Conservation (phyloP, 2,888 invertebrate species). For the Luperina nickerlii region DNA sequence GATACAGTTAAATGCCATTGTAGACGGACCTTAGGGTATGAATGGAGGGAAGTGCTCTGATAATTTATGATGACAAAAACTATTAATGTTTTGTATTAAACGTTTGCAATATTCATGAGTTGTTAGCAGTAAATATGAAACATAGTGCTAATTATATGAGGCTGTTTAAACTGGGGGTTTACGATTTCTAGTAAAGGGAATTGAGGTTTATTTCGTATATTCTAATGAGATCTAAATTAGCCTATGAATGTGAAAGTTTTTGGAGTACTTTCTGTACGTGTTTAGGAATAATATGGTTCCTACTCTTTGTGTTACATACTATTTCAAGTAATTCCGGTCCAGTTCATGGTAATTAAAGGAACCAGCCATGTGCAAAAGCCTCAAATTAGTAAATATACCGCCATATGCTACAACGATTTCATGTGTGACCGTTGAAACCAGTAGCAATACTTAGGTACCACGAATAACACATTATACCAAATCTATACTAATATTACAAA, state of each 20-base stretch:
- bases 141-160: slow-evolving; percentile 35
- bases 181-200: slow-evolving; percentile 19
- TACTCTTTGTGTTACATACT: background rate
- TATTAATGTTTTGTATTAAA: slow-evolving; percentile 47
- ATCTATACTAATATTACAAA: no score
- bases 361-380: background rate
- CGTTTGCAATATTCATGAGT: slow-evolving; percentile 35
- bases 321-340: background rate
- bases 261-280: slow-evolving; percentile 5
- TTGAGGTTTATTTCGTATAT: slow-evolving; percentile 22
- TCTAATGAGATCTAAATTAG: slow-evolving; percentile 30
- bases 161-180: slow-evolving; percentile 22
- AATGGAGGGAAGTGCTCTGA: slow-evolving; percentile 70
- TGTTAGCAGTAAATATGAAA: slow-evolving; percentile 40
- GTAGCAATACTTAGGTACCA: no score
- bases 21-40: slow-evolving; percentile 74
- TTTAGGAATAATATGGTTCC: background rate
- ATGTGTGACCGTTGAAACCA: background rate
- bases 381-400: background rate
- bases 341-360: background rate
- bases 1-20: slow-evolving; percentile 86
- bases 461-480: background rate
- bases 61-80: slow-evolving; percentile 70
- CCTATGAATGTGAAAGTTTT: slow-evolving; percentile 15
- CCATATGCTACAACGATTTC: background rate